Percentiles rank a stretch among this genome's conserved stretches.
Conservation (phyloP, 2,797 vertebrate genomes). For the Poecile montanus region DNA sequence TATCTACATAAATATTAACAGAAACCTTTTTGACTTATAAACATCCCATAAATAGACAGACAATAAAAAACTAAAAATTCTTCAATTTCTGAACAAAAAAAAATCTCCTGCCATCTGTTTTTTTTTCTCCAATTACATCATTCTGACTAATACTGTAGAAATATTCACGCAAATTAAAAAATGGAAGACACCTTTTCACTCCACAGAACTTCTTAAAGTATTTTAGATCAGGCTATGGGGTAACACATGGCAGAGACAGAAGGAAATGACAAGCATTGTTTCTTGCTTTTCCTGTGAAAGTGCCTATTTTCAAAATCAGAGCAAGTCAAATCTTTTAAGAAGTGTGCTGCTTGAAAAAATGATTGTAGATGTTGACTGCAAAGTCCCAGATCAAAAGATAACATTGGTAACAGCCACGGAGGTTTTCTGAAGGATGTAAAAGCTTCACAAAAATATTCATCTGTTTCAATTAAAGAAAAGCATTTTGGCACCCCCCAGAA, state of each 20-base stretch:
- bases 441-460: not conserved
- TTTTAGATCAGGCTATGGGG: not conserved
- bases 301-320: not conserved
- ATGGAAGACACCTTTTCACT: not conserved
- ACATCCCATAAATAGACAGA: not conserved
- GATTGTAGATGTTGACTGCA: not conserved
- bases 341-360: not conserved
- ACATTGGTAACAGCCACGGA: not conserved
- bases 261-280: not conserved
- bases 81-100: not conserved
- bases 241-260: accelerated
- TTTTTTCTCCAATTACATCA: not conserved
- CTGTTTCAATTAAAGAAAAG: conserved; percentile 21
- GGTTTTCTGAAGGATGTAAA: not conserved
- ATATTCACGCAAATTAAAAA: not conserved
- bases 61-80: not conserved
- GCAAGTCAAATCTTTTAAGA: not conserved
- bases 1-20: not conserved
- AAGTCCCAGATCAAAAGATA: conserved; percentile 11
- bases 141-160: not conserved
- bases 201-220: not conserved
- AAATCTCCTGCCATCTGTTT: not conserved
- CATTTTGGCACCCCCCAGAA: not conserved
- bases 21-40: not conserved
- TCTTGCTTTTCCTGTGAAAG: not conserved